These are phyloP conservation scores for Sternarchorhynchus goeldii DNA, from an alignment of 2,797 vertebrate species.

Conservation along the genomic window DNA sequence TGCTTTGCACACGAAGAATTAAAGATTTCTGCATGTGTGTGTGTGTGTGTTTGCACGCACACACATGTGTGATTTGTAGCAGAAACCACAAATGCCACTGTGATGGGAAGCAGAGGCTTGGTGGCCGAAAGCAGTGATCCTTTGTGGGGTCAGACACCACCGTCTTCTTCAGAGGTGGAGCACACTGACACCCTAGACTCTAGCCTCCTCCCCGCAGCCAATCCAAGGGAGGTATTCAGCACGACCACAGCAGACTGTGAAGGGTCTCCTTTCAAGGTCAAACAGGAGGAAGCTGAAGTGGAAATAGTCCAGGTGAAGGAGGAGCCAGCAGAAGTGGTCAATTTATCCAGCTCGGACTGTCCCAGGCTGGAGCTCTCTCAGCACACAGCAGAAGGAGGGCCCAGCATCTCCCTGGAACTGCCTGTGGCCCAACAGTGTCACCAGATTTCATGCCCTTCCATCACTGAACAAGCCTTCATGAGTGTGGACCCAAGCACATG, in stretches of 20 bases:
- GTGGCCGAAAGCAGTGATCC: conserved; percentile 46
- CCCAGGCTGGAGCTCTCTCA: conserved; percentile 48
- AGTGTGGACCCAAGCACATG: conserved; percentile 43
- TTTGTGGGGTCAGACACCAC: conserved; percentile 43
- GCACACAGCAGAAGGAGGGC: conserved; percentile 46
- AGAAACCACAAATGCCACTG: conserved; percentile 18
- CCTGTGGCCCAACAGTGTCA: conserved; percentile 38
- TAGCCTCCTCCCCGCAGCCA: conserved; percentile 46
- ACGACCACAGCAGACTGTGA: conserved; percentile 2
- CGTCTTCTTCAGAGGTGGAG: conserved; percentile 30
- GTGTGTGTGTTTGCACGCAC: too few relatives aligned
- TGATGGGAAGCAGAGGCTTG: conserved; percentile 35
- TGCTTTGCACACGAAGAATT: too few relatives aligned
- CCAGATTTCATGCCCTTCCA: conserved; percentile 40
- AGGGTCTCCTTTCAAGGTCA: conserved; percentile 41
- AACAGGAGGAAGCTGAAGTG: conserved; percentile 62
- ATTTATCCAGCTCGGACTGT: conserved; percentile 59
- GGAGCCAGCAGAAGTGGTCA: conserved; percentile 66
- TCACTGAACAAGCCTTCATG: conserved; percentile 40
- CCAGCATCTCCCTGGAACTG: conserved; percentile 42
- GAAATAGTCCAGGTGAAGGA: conserved; percentile 75
- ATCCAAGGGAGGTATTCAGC: conserved; percentile 52
- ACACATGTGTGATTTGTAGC: conserved; percentile 10
- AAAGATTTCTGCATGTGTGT: too few relatives aligned
- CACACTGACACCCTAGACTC: conserved; percentile 34